Evolutionary conservation across 2,797 vertebrate genomes (phyloP), one percentile per base, ranked within the genome.

Genomic region (Coreius guichenoti): DNA sequence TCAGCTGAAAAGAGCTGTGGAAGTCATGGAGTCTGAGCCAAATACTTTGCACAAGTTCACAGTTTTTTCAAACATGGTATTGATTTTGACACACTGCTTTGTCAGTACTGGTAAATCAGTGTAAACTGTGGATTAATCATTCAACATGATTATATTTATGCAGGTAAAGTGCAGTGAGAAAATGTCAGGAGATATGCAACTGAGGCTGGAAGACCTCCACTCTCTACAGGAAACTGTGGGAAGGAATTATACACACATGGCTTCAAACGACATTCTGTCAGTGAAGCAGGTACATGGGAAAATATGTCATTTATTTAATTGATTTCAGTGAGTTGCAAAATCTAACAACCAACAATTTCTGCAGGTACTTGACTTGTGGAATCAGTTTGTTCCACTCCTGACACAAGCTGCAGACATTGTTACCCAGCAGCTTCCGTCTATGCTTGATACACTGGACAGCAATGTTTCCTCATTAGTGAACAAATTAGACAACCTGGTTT

Each of bases 331-430:
- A 70, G 49, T 70, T n/a, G 23, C 51, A 70, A 81, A 81, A 58
- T 58, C 56, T 75, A 49, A 82, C 39, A 73, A 39, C 7, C 11
- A 63, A 36, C 51, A 87, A 2, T 86, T 21, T 79, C 45, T 90
- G 19, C 86, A 97, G 97, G 91, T 95, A 90, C 88, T 92, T 81
- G 88, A 92, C 83, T 63, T 90, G 49, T 97, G 96, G 96, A 87
- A 94, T 16, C 47, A 89, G 51, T 96, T 96, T 74, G 88, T 92
- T 70, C 86, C 86, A n/a, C 90, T 95, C n/a, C 89, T 95, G 82
- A 93, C 91, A 77, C 88, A 92, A 81, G 95, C 95, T 70, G 92
- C 93, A 0, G 90, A 92, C 75, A 88, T 89, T 11, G 91, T 96
- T n/a, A 86, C 88, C 67, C 88, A 81, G 3, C 92, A 81, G 63